These are phyloP conservation scores for Scytalopus superciliaris DNA, from an alignment of 2,113 vertebrate genomes.

Conservation along the genomic window DNA sequence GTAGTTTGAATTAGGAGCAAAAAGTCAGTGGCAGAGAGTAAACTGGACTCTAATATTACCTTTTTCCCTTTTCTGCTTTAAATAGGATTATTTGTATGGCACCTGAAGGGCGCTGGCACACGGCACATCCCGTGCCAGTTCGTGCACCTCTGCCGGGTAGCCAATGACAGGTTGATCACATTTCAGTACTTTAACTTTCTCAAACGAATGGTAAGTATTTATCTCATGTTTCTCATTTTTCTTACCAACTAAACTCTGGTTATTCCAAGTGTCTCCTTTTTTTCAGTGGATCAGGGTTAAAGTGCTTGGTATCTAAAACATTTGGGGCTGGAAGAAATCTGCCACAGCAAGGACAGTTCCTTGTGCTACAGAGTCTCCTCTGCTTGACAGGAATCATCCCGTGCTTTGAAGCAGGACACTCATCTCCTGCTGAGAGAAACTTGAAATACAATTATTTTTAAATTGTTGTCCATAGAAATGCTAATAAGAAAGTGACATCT, in stretches of 20 bases:
- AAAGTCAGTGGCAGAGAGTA: neutral
- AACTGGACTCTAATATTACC: neutral
- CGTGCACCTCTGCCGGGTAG: conserved; percentile 67
- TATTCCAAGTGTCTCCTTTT: rapidly evolving
- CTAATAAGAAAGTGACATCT: neutral
- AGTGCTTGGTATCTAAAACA: neutral
- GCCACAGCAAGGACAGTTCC: neutral
- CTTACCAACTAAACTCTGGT: neutral
- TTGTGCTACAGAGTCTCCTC: neutral
- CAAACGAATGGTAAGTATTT: conserved; percentile 83
- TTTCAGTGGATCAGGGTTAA: neutral
- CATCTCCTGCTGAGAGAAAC: neutral
- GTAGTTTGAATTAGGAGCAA: neutral
- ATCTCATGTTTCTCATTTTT: neutral
- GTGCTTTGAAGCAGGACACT: neutral
- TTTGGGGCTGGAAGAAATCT: neutral
- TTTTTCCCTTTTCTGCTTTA: neutral
- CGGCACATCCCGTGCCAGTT: conserved; percentile 57
- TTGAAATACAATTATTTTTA: neutral
- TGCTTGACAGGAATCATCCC: neutral
- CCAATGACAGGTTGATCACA: conserved; percentile 71
- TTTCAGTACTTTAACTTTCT: conserved; percentile 87
- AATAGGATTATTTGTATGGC: conserved; percentile 70
- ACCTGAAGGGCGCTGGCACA: conserved; percentile 49
- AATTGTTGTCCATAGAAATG: neutral